Conservation (phyloP, 1,140 invertebrate genomes). For the Thereuonema tuberculata region DNA sequence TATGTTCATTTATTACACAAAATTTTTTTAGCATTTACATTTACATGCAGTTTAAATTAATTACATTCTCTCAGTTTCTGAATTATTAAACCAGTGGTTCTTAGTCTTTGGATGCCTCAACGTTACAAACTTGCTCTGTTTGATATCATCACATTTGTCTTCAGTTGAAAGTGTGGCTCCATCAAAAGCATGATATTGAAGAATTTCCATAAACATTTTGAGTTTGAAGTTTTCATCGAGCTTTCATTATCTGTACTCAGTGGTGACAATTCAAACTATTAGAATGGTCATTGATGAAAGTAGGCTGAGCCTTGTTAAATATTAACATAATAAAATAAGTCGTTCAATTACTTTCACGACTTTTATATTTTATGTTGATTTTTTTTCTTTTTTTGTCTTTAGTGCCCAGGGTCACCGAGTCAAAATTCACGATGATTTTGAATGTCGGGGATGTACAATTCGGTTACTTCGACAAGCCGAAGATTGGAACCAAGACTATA, state of each 20-base stretch:
- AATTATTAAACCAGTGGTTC: neutral
- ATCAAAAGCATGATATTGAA: neutral
- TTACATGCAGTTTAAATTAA: too few species aligned
- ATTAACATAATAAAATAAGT: too few species aligned
- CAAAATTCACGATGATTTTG: conserved; percentile 60
- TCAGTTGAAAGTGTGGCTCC: neutral
- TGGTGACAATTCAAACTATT: neutral
- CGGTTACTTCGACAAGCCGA: conserved; percentile 71
- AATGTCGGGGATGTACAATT: conserved; percentile 77
- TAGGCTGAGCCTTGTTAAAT: conserved; percentile 1
- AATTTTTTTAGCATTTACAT: too few species aligned
- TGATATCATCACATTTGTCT: neutral
- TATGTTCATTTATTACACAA: too few species aligned
- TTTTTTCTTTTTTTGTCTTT: conserved; percentile 11
- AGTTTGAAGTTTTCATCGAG: too few species aligned
- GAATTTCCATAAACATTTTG: too few species aligned
- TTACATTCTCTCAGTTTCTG: too few species aligned
- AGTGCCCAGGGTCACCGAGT: conserved; percentile 69
- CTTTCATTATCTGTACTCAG: too few species aligned
- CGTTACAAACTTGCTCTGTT: neutral
- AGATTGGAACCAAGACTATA: conserved; percentile 71
- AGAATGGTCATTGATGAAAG: neutral
- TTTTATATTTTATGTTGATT: neutral
- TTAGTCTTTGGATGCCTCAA: neutral
- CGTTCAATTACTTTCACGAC: too few species aligned